These are phyloP conservation scores for Barnardius zonarius DNA, from an alignment of 2,113 vertebrate genomes.

Conservation along the genomic window DNA sequence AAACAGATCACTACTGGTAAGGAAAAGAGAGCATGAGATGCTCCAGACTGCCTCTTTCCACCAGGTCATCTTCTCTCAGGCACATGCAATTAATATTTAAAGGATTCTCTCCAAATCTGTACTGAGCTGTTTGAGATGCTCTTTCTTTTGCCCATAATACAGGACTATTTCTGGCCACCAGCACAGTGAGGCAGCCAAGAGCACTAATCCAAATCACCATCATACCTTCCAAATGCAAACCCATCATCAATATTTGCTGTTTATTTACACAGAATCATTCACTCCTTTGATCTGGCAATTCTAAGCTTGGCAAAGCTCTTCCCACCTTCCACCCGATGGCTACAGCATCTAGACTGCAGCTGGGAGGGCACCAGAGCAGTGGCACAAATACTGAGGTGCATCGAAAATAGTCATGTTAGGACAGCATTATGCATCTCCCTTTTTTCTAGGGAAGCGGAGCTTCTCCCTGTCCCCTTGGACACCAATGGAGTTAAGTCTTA, in stretches of 20 bases:
- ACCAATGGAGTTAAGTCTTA: background rate
- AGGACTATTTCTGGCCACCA: background rate
- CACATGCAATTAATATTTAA: background rate
- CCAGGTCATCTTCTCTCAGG: background rate
- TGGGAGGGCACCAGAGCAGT: background rate
- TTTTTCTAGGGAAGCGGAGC: background rate
- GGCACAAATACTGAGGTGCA: background rate
- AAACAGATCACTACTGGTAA: background rate
- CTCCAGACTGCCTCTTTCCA: background rate
- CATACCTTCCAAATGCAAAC: background rate
- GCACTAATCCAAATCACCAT: background rate
- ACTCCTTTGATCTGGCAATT: background rate
- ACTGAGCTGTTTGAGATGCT: background rate
- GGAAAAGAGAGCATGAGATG: background rate
- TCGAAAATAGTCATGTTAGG: background rate
- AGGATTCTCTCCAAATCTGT: background rate
- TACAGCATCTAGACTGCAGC: background rate
- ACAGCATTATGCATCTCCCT: background rate
- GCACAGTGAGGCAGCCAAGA: background rate
- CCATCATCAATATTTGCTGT: background rate
- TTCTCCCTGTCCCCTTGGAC: background rate
- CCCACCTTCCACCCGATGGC: background rate
- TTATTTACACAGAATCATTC: background rate
- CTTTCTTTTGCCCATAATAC: background rate
- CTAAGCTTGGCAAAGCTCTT: background rate